These are phyloP conservation scores for Synanthedon myopaeformis DNA, from an alignment of 2,888 invertebrate species.

Conservation along the genomic window DNA sequence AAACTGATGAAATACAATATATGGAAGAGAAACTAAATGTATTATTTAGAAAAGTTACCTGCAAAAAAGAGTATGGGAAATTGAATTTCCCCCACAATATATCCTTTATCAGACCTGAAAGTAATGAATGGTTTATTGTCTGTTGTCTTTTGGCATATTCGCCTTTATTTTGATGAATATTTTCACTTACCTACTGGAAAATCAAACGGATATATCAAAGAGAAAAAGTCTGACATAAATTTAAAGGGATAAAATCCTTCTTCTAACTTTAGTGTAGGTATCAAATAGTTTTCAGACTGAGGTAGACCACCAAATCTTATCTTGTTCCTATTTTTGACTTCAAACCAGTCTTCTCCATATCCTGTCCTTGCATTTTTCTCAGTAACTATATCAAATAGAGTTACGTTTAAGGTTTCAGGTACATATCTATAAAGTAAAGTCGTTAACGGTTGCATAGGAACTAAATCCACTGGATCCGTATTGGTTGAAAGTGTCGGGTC, in stretches of 20 bases:
- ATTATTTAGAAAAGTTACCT: slow-evolving; percentile 25
- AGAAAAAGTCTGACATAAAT: slow-evolving; percentile 73
- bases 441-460: slow-evolving; percentile 48
- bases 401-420: slow-evolving; percentile 24
- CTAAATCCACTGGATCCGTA: slow-evolving; percentile 12
- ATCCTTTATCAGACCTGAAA: slow-evolving; percentile 55
- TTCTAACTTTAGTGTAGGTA: slow-evolving; percentile 68
- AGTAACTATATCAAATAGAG: slow-evolving; percentile 28
- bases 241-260: slow-evolving; percentile 73
- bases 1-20: too few relatives aligned
- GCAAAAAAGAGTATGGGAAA: slow-evolving; percentile 58
- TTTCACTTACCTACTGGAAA: slow-evolving; percentile 73
- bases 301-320: slow-evolving; percentile 61
- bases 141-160: too few relatives aligned
- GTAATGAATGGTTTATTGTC: neutral
- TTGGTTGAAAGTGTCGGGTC: slow-evolving; percentile 13
- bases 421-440: slow-evolving; percentile 34
- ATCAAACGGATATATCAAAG: slow-evolving; percentile 73
- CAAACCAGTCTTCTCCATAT: slow-evolving; percentile 52
- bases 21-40: slow-evolving; percentile 15
- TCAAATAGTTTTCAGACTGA: slow-evolving; percentile 58
- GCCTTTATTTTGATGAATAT: too few relatives aligned
- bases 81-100: slow-evolving; percentile 56
- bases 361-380: slow-evolving; percentile 34
- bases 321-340: slow-evolving; percentile 45